Conservation (phyloP, 2,888 invertebrate genomes). For the Tiliacea citrago region DNA sequence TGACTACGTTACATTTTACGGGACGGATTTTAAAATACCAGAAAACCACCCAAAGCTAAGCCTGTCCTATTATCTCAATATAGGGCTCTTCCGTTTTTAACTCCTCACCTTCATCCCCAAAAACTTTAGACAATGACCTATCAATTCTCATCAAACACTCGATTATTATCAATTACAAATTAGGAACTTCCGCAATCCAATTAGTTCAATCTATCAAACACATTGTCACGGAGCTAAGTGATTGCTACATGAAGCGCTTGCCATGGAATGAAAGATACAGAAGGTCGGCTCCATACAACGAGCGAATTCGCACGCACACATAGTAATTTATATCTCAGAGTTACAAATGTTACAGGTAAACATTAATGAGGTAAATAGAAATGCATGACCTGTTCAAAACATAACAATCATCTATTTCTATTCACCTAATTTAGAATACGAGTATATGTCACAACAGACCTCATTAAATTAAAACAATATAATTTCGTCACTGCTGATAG, state of each 20-base stretch:
- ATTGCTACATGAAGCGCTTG: constrained; percentile 44
- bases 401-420: too few species aligned
- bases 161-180: constrained; percentile 35
- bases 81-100: background rate
- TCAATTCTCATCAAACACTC: constrained; percentile 3
- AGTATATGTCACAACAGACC: too few species aligned
- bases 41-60: background rate
- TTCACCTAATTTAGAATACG: too few species aligned
- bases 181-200: constrained; percentile 45
- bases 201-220: constrained; percentile 64
- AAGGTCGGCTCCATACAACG: background rate
- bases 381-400: too few species aligned
- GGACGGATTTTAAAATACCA: too few species aligned
- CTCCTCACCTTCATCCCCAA: background rate
- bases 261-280: background rate
- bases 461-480: too few species aligned
- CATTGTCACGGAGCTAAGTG: constrained; percentile 57
- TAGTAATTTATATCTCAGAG: too few species aligned
- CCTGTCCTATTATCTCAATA: background rate
- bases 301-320: background rate
- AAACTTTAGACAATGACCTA: background rate
- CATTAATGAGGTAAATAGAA: too few species aligned
- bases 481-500: too few species aligned
- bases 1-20: too few species aligned
- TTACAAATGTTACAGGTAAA: too few species aligned